A percentile compares a stretch with the other conserved stretches of the same genome.
Conservation (phyloP, 2,113 vertebrate species). For the Megaptera novaeangliae region DNA sequence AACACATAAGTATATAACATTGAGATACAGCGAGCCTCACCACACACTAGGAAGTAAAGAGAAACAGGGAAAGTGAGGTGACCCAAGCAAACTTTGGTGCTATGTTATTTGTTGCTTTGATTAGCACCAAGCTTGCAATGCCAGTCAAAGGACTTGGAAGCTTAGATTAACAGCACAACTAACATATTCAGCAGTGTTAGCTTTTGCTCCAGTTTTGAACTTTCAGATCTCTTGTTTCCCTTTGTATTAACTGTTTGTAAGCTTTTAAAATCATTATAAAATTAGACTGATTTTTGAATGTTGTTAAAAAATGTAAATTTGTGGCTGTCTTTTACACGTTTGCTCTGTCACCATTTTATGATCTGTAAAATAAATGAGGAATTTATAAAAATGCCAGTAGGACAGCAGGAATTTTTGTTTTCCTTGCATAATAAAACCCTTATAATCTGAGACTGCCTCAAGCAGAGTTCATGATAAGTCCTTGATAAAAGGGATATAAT, state of each 20-base stretch:
- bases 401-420: conserved; percentile 52
- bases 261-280: conserved; percentile 37
- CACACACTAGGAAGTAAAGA: neutral
- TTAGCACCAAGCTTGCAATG: conserved; percentile 9
- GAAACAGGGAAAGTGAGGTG: conserved; percentile 9
- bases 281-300: conserved; percentile 53
- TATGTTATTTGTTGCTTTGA: neutral
- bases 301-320: conserved; percentile 70
- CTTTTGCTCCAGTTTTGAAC: conserved; percentile 57
- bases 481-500: conserved; percentile 54
- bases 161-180: neutral
- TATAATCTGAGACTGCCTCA: conserved; percentile 44
- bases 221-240: conserved; percentile 15
- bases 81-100: neutral
- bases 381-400: conserved; percentile 67
- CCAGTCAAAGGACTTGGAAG: conserved; percentile 14
- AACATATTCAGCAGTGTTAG: neutral
- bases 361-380: conserved; percentile 67
- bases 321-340: neutral
- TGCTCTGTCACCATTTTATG: conserved; percentile 56
- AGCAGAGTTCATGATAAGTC: conserved; percentile 63
- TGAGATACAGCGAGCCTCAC: conserved; percentile 11
- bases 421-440: conserved; percentile 63
- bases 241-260: conserved; percentile 52
- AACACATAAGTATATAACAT: conserved; percentile 48